Evolutionary conservation across 92 coral and sea anemone species (phyloP).

Genomic region (Actinostola sp.): DNA sequence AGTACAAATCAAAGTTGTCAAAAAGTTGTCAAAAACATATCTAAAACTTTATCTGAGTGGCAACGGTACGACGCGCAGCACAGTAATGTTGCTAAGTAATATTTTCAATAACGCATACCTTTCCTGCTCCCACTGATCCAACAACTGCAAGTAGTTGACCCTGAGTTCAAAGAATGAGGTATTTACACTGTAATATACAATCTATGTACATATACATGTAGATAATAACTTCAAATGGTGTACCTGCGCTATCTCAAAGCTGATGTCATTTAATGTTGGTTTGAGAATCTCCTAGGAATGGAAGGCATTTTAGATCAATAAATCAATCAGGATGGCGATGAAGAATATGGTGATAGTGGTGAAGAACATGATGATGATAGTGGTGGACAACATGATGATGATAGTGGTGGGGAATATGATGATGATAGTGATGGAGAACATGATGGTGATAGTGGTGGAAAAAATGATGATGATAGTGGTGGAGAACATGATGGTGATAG

Average conservation of each 20-base stretch:
- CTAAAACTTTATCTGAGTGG: neutral
- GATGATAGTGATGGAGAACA: no score
- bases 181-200: neutral
- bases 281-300: conserved; percentile 35
- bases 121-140: conserved; percentile 83
- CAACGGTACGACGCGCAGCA: no score
- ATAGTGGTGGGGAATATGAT: neutral
- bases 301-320: neutral
- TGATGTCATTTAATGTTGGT: conserved; percentile 60
- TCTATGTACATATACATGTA: neutral
- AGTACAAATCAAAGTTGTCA: no score
- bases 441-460: no score
- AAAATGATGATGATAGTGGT: no score
- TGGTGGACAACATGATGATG: no score
- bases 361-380: conserved; percentile 58
- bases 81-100: no score
- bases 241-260: conserved; percentile 61
- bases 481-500: conserved; percentile 26
- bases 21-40: no score
- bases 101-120: conserved; percentile 27
- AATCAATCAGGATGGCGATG: neutral
- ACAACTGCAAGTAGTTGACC: conserved; percentile 73
- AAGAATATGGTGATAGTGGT: neutral
- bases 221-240: conserved; percentile 2
- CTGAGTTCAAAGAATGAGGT: conserved; percentile 3